Percentiles rank a stretch among this genome's conserved stretches.
phyloP scores from a whole-genome alignment of 2,797 vertebrate genomes.

The Sebastes oblongus region DNA sequence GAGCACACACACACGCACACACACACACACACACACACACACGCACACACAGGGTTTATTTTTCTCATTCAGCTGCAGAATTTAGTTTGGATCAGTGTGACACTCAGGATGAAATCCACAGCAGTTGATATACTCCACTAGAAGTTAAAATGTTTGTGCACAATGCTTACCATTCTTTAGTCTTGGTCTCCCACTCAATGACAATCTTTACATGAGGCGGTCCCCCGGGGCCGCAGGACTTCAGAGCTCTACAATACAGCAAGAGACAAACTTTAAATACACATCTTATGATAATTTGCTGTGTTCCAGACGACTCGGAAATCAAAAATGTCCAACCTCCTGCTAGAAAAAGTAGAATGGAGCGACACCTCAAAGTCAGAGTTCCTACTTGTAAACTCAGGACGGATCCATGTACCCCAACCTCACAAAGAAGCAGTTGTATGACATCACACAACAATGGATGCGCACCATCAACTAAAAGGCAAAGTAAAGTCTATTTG shows the following conservation, averaged over 20 bases:
- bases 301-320: neutral
- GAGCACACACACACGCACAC: neutral
- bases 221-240: constrained; percentile 84
- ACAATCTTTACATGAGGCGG: constrained; percentile 87
- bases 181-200: constrained; percentile 88
- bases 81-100: neutral
- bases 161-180: constrained; percentile 87
- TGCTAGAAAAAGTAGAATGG: neutral
- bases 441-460: neutral
- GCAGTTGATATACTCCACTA: no score
- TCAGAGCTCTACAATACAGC: constrained; percentile 82
- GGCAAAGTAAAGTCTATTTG: accelerated
- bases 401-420: accelerated
- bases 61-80: neutral
- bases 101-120: neutral
- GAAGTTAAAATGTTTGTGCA: neutral
- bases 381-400: neutral
- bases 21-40: neutral
- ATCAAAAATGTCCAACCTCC: neutral
- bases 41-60: neutral
- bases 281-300: neutral
- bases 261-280: neutral
- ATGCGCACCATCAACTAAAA: neutral
- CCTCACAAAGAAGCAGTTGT: neutral
- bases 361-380: neutral